These are phyloP conservation scores for Phortica okadai DNA, from an alignment of 2,888 invertebrate species.

Conservation along the genomic window DNA sequence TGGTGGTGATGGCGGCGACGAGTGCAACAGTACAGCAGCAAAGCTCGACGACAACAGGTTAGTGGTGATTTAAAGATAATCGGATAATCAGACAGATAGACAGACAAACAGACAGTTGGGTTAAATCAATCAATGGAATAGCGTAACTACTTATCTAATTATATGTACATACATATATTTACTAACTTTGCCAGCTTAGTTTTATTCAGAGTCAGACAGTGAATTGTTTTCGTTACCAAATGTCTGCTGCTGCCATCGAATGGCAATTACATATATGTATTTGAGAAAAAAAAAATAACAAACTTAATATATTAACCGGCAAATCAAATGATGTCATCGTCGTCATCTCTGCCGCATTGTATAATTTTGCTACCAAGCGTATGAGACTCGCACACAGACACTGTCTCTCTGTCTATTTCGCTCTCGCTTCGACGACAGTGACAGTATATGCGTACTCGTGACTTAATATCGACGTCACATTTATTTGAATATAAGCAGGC, in stretches of 20 bases:
- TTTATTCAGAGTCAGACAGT: neutral
- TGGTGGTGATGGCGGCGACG: neutral
- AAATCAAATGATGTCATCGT: constrained; percentile 59
- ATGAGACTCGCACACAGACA: constrained; percentile 1
- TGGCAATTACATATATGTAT: no score
- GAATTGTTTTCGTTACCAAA: neutral
- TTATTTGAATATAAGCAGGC: no score
- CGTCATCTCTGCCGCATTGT: constrained; percentile 27
- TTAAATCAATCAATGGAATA: no score
- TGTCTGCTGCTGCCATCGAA: neutral
- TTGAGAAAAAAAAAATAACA: no score
- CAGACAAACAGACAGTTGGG: no score
- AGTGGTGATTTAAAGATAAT: no score
- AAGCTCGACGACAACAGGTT: no score
- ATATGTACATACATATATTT: no score
- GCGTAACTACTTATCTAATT: no score
- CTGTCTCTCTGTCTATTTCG: neutral
- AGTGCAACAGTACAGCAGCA: constrained; percentile 35
- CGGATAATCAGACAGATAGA: no score
- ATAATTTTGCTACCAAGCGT: neutral
- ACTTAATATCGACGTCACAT: neutral
- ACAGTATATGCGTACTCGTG: neutral
- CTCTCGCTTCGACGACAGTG: neutral
- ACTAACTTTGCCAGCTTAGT: no score
- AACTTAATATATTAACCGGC: neutral